Conservation (phyloP, 2,113 vertebrate species). For the Nanger granti region DNA sequence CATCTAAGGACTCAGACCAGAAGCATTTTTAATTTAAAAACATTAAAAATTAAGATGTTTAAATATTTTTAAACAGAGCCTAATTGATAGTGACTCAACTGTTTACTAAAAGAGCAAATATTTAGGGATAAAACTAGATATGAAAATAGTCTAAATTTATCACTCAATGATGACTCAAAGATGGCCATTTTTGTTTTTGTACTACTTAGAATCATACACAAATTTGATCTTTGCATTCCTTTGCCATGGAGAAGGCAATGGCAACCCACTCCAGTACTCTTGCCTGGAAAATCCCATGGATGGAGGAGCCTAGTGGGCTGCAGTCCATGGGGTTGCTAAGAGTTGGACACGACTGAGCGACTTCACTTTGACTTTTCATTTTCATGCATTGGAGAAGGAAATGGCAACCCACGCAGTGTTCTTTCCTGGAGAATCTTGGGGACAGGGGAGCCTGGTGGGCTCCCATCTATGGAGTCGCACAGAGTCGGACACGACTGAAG, state of each 20-base stretch:
- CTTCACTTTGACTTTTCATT: too few species aligned
- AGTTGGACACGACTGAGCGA: too few species aligned
- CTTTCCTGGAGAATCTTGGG: too few species aligned
- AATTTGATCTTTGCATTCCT: neutral
- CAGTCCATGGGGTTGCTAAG: too few species aligned
- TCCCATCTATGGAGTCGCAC: rapidly evolving
- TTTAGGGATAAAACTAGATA: neutral
- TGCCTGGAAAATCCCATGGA: too few species aligned
- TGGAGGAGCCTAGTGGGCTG: too few species aligned
- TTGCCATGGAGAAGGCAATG: neutral
- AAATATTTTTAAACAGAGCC: neutral
- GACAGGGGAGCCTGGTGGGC: too few species aligned
- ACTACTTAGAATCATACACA: neutral
- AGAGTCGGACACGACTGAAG: too few species aligned
- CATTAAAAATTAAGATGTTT: neutral
- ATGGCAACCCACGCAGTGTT: too few species aligned
- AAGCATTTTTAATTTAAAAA: neutral
- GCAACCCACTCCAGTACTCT: too few species aligned
- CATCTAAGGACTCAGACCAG: neutral
- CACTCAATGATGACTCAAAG: neutral
- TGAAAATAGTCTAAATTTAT: neutral
- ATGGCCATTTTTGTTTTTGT: neutral
- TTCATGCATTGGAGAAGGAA: too few species aligned
- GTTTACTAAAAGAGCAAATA: neutral
- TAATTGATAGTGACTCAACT: neutral